Evolutionary conservation across 2,113 vertebrate genomes (phyloP).

Genomic region (Pteropus alecto): DNA sequence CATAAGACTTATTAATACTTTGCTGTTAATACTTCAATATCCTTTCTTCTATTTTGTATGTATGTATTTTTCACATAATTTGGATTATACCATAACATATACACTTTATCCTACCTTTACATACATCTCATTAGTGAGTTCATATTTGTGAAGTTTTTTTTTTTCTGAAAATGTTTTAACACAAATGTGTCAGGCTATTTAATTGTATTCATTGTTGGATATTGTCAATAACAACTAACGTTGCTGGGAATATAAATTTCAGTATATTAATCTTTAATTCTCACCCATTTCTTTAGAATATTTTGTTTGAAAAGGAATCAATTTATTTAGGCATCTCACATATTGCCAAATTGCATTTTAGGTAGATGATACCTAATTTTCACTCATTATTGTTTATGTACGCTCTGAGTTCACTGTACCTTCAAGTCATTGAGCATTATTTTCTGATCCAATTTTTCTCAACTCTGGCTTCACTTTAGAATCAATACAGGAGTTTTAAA

Average conservation of each 20-base stretch:
- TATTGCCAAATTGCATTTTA: constrained; percentile 8
- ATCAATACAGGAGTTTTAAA: neutral
- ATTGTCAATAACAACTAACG: neutral
- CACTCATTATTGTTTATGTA: neutral
- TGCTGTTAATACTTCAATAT: neutral
- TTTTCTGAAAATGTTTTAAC: neutral
- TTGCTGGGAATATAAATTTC: neutral
- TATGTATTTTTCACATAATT: neutral
- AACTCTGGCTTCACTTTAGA: neutral
- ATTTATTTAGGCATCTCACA: neutral
- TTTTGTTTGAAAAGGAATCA: constrained; percentile 14
- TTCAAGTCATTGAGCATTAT: neutral
- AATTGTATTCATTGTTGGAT: neutral
- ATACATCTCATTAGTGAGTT: neutral
- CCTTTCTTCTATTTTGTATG: neutral
- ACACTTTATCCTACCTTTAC: neutral
- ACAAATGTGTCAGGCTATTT: neutral
- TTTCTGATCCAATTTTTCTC: neutral
- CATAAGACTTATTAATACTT: neutral
- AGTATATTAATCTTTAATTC: constrained; percentile 43
- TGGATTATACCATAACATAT: neutral
- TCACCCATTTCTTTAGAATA: constrained; percentile 18
- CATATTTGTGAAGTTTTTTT: neutral
- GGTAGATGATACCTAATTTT: neutral
- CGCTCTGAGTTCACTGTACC: neutral